Base-by-base conservation (phyloP, 1,140 invertebrate species). In the Macrocentrus cingulum region DNA sequence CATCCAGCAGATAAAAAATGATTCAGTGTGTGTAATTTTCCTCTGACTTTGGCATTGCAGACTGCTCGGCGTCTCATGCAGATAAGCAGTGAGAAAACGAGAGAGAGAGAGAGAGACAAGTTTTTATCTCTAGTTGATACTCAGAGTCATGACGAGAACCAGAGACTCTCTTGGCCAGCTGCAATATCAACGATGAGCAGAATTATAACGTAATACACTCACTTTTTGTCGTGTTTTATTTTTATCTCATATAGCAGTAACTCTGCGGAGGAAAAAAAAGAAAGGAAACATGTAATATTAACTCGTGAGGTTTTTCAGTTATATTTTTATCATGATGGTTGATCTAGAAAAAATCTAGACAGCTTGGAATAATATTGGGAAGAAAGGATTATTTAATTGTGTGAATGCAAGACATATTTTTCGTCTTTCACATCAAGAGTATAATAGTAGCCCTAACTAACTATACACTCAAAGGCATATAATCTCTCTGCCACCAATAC, bases 371-470 rank as follows among this genome's bases (percentile, higher is more conserved):
- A n/a, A n/a, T n/a, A n/a, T n/a, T n/a, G n/a, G n/a, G n/a, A n/a
- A n/a, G n/a, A n/a, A n/a, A n/a, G n/a, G n/a, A n/a, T n/a, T n/a
- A n/a, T n/a, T n/a, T n/a, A n/a, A n/a, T 7, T 34, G 6, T 34
- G 29, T 7, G 29, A 34, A 34, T 34, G 29, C 6, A 34, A 6
- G 11, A 34, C 11, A 7, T 11, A 7, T 34, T 11, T 34, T 34
- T 34, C 11, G 6, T 34, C 11, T 34, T 34, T 34, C 29, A 7
- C 29, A 34, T 34, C 29, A 49, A 15, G 39, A 56, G 62, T 67
- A 70, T 59, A 70, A 70, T 67, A 55, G 66, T 65, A 65, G 58
- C 62, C 67, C 66, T 70, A 70, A 70, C 66, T 70, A 70, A 70
- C 68, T 67, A 69, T 69, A 70, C 66, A 70, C 68, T 69, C 54